phyloP scores from a whole-genome alignment of 2,113 vertebrate genomes.

The Poeciliopsis retropinna region DNA sequence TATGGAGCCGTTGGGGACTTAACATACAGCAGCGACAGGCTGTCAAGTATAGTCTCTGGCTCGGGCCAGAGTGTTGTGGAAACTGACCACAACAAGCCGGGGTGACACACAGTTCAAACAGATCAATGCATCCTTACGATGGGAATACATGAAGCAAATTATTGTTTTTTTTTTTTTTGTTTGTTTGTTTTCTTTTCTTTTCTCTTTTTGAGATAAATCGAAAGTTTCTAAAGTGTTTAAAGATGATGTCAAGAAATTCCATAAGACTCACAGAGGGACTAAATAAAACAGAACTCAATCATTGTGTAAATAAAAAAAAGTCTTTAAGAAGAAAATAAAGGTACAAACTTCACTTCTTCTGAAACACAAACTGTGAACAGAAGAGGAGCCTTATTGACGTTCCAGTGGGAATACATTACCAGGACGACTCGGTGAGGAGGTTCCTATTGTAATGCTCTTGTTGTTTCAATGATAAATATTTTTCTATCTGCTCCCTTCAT shows the following conservation, averaged over 20 bases:
- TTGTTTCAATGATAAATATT: conserved; percentile 82
- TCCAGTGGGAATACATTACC: conserved; percentile 61
- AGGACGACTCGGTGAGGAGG: conserved; percentile 45
- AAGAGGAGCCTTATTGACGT: conserved; percentile 77
- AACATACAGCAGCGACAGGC: conserved; percentile 31
- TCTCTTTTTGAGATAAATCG: conserved; percentile 45
- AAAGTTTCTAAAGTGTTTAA: conserved; percentile 62
- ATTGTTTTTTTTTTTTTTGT: conserved; percentile 18
- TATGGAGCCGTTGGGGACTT: conserved; percentile 43
- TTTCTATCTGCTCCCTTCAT: conserved; percentile 79
- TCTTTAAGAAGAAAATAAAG: conserved; percentile 65
- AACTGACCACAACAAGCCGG: conserved; percentile 16
- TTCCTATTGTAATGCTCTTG: conserved; percentile 61
- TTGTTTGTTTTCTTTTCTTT: conserved; percentile 21
- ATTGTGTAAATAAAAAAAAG: conserved; percentile 82
- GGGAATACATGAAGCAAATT: conserved; percentile 18
- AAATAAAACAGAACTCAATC: conserved; percentile 77
- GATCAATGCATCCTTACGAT: conserved; percentile 37
- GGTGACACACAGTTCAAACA: conserved; percentile 31
- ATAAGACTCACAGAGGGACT: conserved; percentile 67
- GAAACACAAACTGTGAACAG: conserved; percentile 70
- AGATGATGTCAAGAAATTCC: conserved; percentile 77
- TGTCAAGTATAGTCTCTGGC: conserved; percentile 41
- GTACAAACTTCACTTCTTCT: conserved; percentile 77
- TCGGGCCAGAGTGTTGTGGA: conserved; percentile 38